A percentile compares a stretch with the other conserved stretches of the same genome.
Conservation (phyloP, 2,113 vertebrate species). For the Tamias sibiricus region DNA sequence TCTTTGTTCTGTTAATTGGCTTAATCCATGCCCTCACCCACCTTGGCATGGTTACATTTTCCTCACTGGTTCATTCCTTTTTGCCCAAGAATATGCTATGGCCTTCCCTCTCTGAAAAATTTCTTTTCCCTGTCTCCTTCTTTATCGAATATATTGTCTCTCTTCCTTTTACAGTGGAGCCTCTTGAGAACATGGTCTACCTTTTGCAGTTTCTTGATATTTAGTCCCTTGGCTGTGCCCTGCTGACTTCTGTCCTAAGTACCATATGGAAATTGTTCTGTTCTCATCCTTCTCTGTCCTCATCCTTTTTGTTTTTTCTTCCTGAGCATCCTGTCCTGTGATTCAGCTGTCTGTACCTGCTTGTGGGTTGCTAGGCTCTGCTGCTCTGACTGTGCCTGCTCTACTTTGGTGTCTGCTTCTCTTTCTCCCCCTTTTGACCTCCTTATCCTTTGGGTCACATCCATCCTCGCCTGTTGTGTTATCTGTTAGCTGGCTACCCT, state of each 20-base stretch:
- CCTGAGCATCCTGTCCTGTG: neutral
- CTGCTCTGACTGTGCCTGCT: neutral
- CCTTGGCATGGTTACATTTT: neutral
- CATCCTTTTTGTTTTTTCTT: neutral
- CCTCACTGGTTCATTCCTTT: neutral
- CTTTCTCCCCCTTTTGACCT: neutral
- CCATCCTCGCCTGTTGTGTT: no score
- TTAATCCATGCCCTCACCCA: neutral
- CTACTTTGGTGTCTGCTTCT: no score
- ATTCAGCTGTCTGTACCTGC: neutral
- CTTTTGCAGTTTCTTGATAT: neutral
- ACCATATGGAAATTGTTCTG: neutral
- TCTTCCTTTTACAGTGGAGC: neutral
- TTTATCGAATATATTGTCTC: neutral
- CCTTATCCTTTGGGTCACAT: neutral
- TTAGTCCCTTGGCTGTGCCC: neutral
- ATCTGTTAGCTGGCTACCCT: neutral
- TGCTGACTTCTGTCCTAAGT: neutral
- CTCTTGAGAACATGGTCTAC: neutral
- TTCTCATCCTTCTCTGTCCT: neutral
- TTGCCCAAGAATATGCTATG: neutral
- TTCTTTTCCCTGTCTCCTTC: neutral
- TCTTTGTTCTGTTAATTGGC: neutral
- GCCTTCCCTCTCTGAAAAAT: neutral
- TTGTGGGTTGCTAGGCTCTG: neutral